These are phyloP conservation scores for Pachycephus smyrnensis DNA, from an alignment of 2,888 invertebrate genomes.

Conservation along the genomic window DNA sequence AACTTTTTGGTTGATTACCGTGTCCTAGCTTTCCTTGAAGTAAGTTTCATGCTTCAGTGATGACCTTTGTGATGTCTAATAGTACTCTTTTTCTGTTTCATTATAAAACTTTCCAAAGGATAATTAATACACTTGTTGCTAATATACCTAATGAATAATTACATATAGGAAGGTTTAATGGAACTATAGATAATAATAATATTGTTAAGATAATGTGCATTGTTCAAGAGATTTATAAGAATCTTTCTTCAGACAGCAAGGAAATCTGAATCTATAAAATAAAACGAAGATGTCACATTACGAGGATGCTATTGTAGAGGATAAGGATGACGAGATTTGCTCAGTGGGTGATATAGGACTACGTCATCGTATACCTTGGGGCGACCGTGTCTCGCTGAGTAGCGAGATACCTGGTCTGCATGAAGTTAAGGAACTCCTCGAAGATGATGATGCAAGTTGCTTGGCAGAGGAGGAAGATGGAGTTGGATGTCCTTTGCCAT, in stretches of 20 bases:
- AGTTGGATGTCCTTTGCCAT: slow-evolving; percentile 85
- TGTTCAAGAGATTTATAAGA: not conserved
- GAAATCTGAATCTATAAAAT: not conserved
- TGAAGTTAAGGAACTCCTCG: slow-evolving; percentile 62
- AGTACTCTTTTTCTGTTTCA: not conserved
- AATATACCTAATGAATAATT: not conserved
- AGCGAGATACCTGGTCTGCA: slow-evolving; percentile 61
- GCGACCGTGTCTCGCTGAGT: slow-evolving; percentile 56
- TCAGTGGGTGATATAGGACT: slow-evolving; percentile 37
- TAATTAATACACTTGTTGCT: not conserved
- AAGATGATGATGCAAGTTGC: slow-evolving; percentile 61
- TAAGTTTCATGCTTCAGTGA: not conserved
- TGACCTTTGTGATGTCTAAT: not conserved
- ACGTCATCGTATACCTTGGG: slow-evolving; percentile 64
- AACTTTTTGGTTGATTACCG: not conserved
- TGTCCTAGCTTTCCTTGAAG: not conserved
- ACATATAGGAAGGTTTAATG: no score
- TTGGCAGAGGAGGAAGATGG: slow-evolving; percentile 80
- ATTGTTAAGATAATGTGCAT: not conserved
- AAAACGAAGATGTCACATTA: slow-evolving; percentile 43
- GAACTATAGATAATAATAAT: not conserved
- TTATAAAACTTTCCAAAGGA: not conserved
- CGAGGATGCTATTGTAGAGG: slow-evolving; percentile 50
- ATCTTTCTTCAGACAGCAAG: not conserved
- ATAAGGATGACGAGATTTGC: slow-evolving; percentile 36